Conservation (phyloP, 2,888 invertebrate genomes). For the Aleiodes leptofemur region DNA sequence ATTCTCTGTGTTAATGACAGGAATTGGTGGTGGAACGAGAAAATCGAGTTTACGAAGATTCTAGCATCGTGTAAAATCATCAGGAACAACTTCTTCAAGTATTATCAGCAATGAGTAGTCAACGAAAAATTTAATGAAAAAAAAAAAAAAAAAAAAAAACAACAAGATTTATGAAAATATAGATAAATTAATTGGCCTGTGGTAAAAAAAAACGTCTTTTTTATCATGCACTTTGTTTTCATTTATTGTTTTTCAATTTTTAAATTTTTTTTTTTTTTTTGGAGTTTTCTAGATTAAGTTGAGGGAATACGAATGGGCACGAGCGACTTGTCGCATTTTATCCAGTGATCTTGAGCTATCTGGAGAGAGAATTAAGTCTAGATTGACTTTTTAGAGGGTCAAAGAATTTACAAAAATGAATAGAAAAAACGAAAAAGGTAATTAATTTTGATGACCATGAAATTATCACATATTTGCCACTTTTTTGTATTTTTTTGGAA, state of each 20-base stretch:
- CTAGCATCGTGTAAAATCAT: slow-evolving; percentile 58
- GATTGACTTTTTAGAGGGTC: too few species aligned
- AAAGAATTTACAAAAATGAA: too few species aligned
- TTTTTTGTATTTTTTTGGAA: too few species aligned
- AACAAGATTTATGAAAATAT: too few species aligned
- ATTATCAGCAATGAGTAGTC: slow-evolving; percentile 37
- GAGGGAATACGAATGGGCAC: too few species aligned
- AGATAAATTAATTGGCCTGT: not conserved
- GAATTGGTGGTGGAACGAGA: slow-evolving; percentile 60
- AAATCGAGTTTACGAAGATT: slow-evolving; percentile 68
- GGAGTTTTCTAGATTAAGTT: too few species aligned
- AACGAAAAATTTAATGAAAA: not conserved
- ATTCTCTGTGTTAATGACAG: slow-evolving; percentile 59
- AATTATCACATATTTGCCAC: too few species aligned
- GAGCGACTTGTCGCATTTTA: too few species aligned
- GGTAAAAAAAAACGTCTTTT: not conserved
- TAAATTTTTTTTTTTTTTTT: not conserved
- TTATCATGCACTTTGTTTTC: not conserved
- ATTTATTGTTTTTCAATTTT: not conserved
- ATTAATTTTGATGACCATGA: too few species aligned
- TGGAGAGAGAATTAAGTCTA: too few species aligned
- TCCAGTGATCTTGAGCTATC: too few species aligned
- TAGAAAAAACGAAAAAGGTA: too few species aligned
- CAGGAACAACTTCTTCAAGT: slow-evolving; percentile 54
- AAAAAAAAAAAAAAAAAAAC: not conserved